Conservation (phyloP, 2,888 invertebrate species). For the Siphonodentalium dalli region DNA sequence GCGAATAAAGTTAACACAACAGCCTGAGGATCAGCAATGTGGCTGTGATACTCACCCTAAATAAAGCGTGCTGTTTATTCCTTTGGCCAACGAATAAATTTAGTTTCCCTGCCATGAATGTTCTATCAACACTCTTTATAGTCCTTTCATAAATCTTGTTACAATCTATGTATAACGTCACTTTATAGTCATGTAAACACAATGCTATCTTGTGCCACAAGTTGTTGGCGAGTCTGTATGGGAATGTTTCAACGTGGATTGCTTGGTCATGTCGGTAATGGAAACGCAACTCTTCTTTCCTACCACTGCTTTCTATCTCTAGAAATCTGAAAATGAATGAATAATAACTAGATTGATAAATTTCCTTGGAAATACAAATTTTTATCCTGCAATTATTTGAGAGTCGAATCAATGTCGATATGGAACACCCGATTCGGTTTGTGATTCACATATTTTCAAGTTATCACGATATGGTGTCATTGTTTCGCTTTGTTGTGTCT, state of each 20-base stretch:
- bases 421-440: too few species aligned
- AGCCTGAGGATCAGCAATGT: too few species aligned
- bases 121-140: slow-evolving; percentile 73
- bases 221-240: slow-evolving; percentile 85
- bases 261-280: slow-evolving; percentile 56
- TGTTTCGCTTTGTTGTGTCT: too few species aligned
- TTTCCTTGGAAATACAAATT: too few species aligned
- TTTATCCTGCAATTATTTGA: too few species aligned
- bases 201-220: slow-evolving; percentile 86
- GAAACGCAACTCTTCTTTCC: slow-evolving; percentile 76
- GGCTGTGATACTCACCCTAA: slow-evolving; percentile 83
- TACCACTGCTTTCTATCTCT: slow-evolving; percentile 89
- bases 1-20: too few species aligned
- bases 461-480: too few species aligned
- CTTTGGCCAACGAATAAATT: slow-evolving; percentile 86
- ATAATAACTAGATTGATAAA: slow-evolving; percentile 1
- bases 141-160: slow-evolving; percentile 83
- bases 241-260: slow-evolving; percentile 79
- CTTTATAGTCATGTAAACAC: slow-evolving; percentile 79
- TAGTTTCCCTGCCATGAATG: slow-evolving; percentile 67
- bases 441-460: too few species aligned
- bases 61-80: slow-evolving; percentile 83
- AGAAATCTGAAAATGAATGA: slow-evolving; percentile 75
- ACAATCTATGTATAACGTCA: slow-evolving; percentile 86
- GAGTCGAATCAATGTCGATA: too few species aligned